Evolutionary conservation across 2,888 invertebrate genomes (phyloP).

Genomic region (Leucophora obtusa): DNA sequence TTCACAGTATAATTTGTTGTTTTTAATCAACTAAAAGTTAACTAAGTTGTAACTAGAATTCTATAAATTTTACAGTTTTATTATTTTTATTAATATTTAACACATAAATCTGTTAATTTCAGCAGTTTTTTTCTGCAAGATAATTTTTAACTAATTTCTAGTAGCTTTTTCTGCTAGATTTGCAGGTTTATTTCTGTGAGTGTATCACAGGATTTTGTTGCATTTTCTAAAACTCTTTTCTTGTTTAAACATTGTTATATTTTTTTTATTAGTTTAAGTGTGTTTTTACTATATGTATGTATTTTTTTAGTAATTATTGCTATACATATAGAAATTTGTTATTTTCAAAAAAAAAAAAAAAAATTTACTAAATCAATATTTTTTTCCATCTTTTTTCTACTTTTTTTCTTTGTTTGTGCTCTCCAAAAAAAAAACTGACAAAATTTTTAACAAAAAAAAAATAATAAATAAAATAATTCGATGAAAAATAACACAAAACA

Average conservation of each 20-base stretch:
- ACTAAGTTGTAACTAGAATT: no score
- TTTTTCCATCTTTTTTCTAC: constrained; percentile 66
- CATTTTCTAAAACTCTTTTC: background rate
- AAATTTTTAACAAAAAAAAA: constrained; percentile 46
- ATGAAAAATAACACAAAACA: constrained; percentile 59
- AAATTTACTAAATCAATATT: constrained; percentile 66
- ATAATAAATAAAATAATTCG: constrained; percentile 37
- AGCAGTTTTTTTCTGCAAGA: no score
- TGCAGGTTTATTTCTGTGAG: no score
- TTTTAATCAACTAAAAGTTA: no score
- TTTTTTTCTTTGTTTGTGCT: constrained; percentile 65
- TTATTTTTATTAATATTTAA: no score
- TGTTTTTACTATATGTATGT: constrained; percentile 62
- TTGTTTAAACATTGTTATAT: background rate
- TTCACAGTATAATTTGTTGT: no score
- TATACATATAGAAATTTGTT: constrained; percentile 52
- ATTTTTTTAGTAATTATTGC: constrained; percentile 56
- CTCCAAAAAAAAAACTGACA: constrained; percentile 62
- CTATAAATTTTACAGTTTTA: no score
- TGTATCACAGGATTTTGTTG: no score
- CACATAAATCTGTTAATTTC: no score
- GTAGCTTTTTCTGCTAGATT: no score
- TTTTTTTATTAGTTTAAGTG: constrained; percentile 72
- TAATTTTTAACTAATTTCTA: no score
- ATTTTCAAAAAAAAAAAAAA: constrained; percentile 28